A percentile compares a stretch with the other conserved stretches of the same genome.
Evolutionary conservation across 1,140 invertebrate species (phyloP).

Genomic region (Drosophila pachea): DNA sequence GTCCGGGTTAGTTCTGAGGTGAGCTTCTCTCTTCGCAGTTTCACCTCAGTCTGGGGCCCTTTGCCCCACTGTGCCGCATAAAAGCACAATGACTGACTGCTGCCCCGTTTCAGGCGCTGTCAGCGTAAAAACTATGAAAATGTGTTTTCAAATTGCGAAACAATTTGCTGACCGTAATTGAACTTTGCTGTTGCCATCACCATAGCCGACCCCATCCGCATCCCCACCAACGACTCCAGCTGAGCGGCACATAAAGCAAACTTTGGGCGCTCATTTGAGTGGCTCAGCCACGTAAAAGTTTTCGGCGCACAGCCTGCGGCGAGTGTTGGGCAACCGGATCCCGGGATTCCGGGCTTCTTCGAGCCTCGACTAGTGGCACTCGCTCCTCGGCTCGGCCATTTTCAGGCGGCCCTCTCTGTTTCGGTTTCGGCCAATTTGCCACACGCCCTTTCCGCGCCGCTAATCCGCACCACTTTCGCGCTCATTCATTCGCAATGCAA

Average conservation of each 20-base stretch:
- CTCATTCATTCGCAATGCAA: slow-evolving; percentile 34
- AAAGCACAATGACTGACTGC: slow-evolving; percentile 35
- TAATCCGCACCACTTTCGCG: background rate
- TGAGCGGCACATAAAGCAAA: slow-evolving; percentile 56
- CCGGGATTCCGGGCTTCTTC: background rate
- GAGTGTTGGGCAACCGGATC: slow-evolving; percentile 34
- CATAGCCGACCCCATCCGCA: slow-evolving; percentile 47
- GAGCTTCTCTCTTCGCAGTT: too few relatives aligned
- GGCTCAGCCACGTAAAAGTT: slow-evolving; percentile 25
- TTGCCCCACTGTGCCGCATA: background rate
- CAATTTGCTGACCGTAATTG: slow-evolving; percentile 77
- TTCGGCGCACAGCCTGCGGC: slow-evolving; percentile 62
- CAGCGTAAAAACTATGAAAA: slow-evolving; percentile 69
- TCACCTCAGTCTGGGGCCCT: too few relatives aligned
- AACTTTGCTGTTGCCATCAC: slow-evolving; percentile 58
- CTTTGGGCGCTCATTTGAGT: slow-evolving; percentile 44
- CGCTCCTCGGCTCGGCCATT: background rate
- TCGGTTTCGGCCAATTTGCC: slow-evolving; percentile 47
- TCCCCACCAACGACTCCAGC: background rate
- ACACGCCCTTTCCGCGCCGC: slow-evolving; percentile 1
- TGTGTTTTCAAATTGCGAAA: slow-evolving; percentile 73
- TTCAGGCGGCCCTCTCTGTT: slow-evolving; percentile 25
- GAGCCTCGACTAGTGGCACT: background rate
- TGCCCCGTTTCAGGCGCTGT: slow-evolving; percentile 22
- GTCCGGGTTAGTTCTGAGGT: background rate